A percentile compares a stretch with the other conserved stretches of the same genome.
phyloP scores from a whole-genome alignment of 2,113 vertebrate genomes.

The Aspidoscelis tigris region DNA sequence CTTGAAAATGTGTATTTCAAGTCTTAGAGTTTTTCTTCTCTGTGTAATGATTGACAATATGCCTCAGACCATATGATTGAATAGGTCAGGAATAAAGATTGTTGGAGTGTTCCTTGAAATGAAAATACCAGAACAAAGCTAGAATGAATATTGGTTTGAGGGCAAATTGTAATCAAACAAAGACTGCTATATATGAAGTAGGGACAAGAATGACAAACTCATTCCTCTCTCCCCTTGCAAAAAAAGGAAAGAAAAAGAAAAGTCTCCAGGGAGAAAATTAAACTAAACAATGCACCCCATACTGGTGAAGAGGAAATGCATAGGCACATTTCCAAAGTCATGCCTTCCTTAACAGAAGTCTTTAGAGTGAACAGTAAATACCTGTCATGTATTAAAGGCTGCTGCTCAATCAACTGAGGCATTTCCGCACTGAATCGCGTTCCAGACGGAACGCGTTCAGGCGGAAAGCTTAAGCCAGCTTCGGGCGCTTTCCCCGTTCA shows the following conservation, averaged over 20 bases:
- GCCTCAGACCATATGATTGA: slow-evolving; percentile 23
- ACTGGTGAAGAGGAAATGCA: neutral
- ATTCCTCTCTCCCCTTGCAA: neutral
- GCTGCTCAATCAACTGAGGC: neutral
- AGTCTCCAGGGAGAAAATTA: neutral
- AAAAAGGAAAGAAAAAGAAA: slow-evolving; percentile 8
- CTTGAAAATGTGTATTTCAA: slow-evolving; percentile 11
- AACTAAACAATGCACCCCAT: slow-evolving; percentile 23
- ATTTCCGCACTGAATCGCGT: too few species aligned
- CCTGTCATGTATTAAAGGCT: neutral
- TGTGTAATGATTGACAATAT: slow-evolving; percentile 49
- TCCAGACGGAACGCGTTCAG: too few species aligned
- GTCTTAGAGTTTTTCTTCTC: slow-evolving; percentile 7
- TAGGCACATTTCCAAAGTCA: neutral
- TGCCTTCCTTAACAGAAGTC: neutral
- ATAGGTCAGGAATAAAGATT: slow-evolving; percentile 19
- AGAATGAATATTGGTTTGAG: slow-evolving; percentile 14
- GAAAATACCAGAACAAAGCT: slow-evolving; percentile 48
- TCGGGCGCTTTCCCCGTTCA: too few species aligned
- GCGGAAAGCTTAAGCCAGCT: too few species aligned
- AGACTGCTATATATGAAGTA: accelerated
- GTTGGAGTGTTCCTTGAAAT: slow-evolving; percentile 43
- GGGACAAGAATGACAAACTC: neutral
- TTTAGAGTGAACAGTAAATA: neutral
- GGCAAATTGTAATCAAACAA: slow-evolving; percentile 40